Evolutionary conservation across 2,797 vertebrate species (phyloP), one percentile per base, ranked within the genome.

Genomic region (Argyrosomus regius): DNA sequence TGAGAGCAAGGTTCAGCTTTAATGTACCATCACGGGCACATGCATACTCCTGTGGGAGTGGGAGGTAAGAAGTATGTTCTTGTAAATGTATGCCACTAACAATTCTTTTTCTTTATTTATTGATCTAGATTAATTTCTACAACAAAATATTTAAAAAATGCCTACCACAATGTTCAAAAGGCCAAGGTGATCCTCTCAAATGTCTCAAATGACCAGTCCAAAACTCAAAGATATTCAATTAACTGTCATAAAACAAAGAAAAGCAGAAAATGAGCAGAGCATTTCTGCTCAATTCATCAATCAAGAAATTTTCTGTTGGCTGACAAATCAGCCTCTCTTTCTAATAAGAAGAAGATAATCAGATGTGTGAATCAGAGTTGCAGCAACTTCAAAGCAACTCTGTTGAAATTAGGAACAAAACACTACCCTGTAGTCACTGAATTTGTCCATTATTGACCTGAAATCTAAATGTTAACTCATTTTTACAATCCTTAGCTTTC

Each of bases 1-100:
- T 89, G 91, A 95, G 75, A 87, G 82, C 76, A 90, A 87, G 88
- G 86, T 88, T 88, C 78, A 69, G 75, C 69, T 35, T 85, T 77
- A 83, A 89, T 87, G 84, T 67, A 77, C 75, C 53, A 72, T 84
- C 78, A 72, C 39, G 69, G 48, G 43, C 45, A 63, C 62, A 67
- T 54, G 53, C n/a, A 72, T n/a, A 71, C 49, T 61, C 58, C 43
- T 45, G 24, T 41, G 18, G 13, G 43, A 22, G 52, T 5, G 35
- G 35, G 35, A 39, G 35, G 35, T 39, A 39, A 39, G 35, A 39
- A 39, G 35, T 39, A 9, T 39, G 35, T 39, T 39, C 8, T 9
- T 8, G 35, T 9, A 39, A 39, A 39, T 39, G 35, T 39, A 56
- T 24, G 8, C 18, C n/a, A 43, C 16, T 28, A 48, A 54, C 5